Evolutionary conservation across 2,113 vertebrate genomes (phyloP).

Genomic region (Poicephalus meyeri): DNA sequence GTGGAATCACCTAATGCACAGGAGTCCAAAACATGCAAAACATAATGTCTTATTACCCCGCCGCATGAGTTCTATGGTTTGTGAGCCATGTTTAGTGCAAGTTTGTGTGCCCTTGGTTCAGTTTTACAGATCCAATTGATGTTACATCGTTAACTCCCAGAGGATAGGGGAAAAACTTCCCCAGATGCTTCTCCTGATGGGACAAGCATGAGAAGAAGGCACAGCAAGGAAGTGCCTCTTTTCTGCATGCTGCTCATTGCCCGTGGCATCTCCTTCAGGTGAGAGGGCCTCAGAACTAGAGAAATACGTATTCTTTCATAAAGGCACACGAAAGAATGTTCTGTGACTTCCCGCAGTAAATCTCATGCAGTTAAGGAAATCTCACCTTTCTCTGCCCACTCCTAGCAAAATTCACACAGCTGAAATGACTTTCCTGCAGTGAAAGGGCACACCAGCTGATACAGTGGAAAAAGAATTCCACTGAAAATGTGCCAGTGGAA

Average conservation of each 20-base stretch:
- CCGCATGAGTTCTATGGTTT: background rate
- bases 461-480: background rate
- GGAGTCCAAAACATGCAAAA: background rate
- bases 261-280: background rate
- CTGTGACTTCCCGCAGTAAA: background rate
- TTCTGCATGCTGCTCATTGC: background rate
- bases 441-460: background rate
- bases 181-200: background rate
- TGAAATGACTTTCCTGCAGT: background rate
- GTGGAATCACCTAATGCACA: background rate
- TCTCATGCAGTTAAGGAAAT: background rate
- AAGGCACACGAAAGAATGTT: background rate
- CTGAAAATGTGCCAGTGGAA: background rate
- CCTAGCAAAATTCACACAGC: background rate
- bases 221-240: background rate
- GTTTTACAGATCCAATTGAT: background rate
- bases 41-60: accelerated
- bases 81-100: background rate
- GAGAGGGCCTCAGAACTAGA: background rate
- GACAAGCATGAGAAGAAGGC: background rate
- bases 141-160: background rate
- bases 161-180: background rate
- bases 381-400: background rate
- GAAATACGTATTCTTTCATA: background rate
- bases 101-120: background rate